phyloP scores from a whole-genome alignment of 2,797 vertebrate genomes.

The Delichon dasypus region DNA sequence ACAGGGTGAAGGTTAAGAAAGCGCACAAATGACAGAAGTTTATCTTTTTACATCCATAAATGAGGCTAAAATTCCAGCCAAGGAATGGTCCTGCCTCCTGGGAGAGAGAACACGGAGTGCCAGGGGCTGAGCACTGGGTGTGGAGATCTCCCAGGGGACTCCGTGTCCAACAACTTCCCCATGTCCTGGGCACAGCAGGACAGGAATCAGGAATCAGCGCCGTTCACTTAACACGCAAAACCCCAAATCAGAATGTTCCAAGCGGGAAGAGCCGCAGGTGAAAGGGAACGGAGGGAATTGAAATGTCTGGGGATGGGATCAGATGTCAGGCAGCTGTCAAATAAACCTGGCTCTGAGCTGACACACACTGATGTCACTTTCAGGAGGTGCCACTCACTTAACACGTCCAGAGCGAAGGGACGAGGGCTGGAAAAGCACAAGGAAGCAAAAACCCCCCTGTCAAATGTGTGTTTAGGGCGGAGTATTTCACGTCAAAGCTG shows the following conservation, averaged over 20 bases:
- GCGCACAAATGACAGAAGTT: background rate
- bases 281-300: background rate
- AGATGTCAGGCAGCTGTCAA: background rate
- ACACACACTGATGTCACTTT: rapidly evolving
- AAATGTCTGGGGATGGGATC: background rate
- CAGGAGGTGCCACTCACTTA: background rate
- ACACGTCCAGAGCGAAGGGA: background rate
- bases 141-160: background rate
- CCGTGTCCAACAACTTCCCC: background rate
- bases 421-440: background rate
- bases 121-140: background rate
- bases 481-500: rapidly evolving
- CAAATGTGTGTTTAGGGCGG: background rate
- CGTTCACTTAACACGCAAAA: background rate
- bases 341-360: background rate
- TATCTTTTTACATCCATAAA: background rate
- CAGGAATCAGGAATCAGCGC: background rate
- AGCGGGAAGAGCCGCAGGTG: background rate
- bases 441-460: background rate
- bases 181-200: background rate
- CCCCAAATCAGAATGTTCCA: background rate
- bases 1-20: background rate
- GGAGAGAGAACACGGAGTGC: background rate
- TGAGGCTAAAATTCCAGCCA: background rate
- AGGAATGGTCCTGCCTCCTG: background rate